A percentile compares a stretch with the other conserved stretches of the same genome.
phyloP scores from a whole-genome alignment of 2,888 invertebrate species.

The Drosophila nr. medialis region DNA sequence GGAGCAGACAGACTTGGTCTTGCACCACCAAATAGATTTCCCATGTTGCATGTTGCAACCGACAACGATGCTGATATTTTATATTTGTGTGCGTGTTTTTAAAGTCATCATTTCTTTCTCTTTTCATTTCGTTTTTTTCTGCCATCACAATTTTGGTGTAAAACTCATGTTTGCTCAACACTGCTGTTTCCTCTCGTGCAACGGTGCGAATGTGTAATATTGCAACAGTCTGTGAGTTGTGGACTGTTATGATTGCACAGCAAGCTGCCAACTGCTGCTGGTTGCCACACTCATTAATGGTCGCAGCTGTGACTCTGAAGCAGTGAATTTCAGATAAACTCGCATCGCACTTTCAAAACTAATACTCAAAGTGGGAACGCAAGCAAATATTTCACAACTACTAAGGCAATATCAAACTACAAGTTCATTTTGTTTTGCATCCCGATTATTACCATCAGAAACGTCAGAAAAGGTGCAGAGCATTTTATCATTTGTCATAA shows the following conservation, averaged over 20 bases:
- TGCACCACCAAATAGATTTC: constrained; percentile 50
- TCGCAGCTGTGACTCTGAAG: constrained; percentile 10
- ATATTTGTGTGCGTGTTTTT: constrained; percentile 18
- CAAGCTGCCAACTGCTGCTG: constrained; percentile 1
- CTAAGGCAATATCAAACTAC: background rate
- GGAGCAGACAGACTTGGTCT: constrained; percentile 2
- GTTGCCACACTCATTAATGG: constrained; percentile 15
- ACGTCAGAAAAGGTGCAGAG: background rate
- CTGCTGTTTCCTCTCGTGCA: constrained; percentile 14
- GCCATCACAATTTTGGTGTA: constrained; percentile 28
- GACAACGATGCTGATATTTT: constrained; percentile 39
- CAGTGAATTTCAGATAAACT: constrained; percentile 4
- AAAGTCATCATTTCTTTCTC: constrained; percentile 15
- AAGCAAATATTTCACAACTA: background rate
- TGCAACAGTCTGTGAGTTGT: constrained; percentile 2
- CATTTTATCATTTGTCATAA: background rate
- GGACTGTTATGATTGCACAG: constrained; percentile 13
- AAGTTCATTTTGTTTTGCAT: constrained; percentile 7
- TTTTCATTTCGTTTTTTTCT: constrained; percentile 17
- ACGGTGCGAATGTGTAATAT: constrained; percentile 61
- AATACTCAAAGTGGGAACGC: background rate
- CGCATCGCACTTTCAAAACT: background rate
- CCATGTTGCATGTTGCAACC: constrained; percentile 61
- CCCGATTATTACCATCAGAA: background rate
- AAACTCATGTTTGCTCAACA: constrained; percentile 17